Conservation (phyloP, 92 coral and sea anemone genomes). For the Epizoanthus stellaris region DNA sequence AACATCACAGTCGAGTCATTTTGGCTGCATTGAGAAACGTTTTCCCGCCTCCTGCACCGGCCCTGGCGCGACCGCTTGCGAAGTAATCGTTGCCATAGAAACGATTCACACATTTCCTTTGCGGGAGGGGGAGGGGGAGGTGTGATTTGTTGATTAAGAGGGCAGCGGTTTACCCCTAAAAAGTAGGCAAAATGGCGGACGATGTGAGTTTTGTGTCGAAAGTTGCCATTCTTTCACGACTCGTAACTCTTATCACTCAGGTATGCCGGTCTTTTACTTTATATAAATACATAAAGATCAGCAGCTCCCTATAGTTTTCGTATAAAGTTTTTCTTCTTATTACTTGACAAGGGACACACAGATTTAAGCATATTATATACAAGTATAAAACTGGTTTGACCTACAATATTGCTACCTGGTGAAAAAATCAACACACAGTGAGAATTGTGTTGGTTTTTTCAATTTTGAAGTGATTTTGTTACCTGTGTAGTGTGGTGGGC, state of each 20-base stretch:
- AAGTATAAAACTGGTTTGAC: no score
- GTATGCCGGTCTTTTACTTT: background rate
- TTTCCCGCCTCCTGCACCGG: background rate
- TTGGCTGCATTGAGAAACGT: conserved; percentile 1
- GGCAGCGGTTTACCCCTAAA: conserved; percentile 5
- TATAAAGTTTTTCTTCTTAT: no score
- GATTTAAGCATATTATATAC: no score
- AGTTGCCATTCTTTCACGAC: conserved; percentile 24
- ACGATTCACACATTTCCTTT: background rate
- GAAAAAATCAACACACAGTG: no score
- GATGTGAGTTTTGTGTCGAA: conserved; percentile 5
- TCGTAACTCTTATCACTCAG: conserved; percentile 29
- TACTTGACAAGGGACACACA: no score
- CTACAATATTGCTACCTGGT: no score
- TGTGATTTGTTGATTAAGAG: background rate
- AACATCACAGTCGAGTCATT: background rate
- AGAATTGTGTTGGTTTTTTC: no score
- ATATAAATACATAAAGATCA: no score
- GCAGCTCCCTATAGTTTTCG: no score
- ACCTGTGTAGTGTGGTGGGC: no score
- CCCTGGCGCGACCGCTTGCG: conserved; percentile 8
- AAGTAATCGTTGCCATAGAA: conserved; percentile 39
- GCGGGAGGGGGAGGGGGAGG: background rate
- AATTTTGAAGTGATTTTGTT: no score
- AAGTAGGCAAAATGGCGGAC: conserved; percentile 38